Evolutionary conservation across 2,888 invertebrate genomes (phyloP), one percentile per base, ranked within the genome.

Genomic region (Sesamia inferens): DNA sequence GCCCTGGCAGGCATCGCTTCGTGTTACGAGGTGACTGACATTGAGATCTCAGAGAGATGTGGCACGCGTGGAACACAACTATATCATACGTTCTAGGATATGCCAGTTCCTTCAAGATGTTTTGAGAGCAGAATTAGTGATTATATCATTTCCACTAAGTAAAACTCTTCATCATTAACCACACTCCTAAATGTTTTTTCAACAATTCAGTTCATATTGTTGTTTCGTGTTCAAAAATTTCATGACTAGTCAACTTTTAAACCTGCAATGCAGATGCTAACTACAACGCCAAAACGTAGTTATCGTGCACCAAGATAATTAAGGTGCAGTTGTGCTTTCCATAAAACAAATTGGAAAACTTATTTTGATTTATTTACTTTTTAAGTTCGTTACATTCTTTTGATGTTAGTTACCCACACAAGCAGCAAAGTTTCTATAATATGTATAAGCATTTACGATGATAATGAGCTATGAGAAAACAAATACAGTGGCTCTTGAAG

Each of bases 261-360:
- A 66, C 16, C 79, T 55, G 79, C 79, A 79, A 61, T 79, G 79
- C 79, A 54, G 76, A 22, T 64, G 7, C 8, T 42, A 61, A 51
- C 55, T 51, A 2, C 57, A 71, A 44, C 59, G 19, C 51, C 7
- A 69, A 59, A 70, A 8, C 59, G 24, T 42, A 67, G 63, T 81
- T 79, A 42, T 51, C 81, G 68, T 79, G 76, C 68, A 42, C 8
- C 39, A 1, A 47, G 31, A 66, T 44, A 24, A 71, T 68, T 31
- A 66, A 0, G 16, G 5, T 16, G 24, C 19, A 55, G 55, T 51
- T 48, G 5, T 39, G 39, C 48, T 54, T 44, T 39, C 44, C n/a
- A 48, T 54, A 63, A 55, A 74, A 13, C 39, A 11, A 22, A 22
- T 64, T 44, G 57, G 47, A 44, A 51, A 78, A 68, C 57, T 79